A percentile compares a stretch with the other conserved stretches of the same genome.
phyloP scores from a whole-genome alignment of 2,113 vertebrate species.

The human (Homo sapiens) region GRCh38 chr4:35626001-35626500 shows the following conservation, averaged over 20 bases:
- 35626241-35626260: not conserved
- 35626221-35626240: not conserved
- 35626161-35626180: not conserved
- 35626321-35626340: not conserved
- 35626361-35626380: not conserved
- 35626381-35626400: not conserved
- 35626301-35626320: not conserved
- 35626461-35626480: not conserved
- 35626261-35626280: not conserved
- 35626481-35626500: not conserved
- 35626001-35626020: not conserved
- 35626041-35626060: not conserved
- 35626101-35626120: not conserved
- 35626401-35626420: not conserved
- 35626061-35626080: slow-evolving; percentile 41
- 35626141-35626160: not conserved
- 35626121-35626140: not conserved
- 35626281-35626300: not conserved
- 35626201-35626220: not conserved
- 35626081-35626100: not conserved
- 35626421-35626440: not conserved
- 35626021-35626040: not conserved
- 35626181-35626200: not conserved
- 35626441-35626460: not conserved
- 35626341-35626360: not conserved